Base-by-base conservation (phyloP, 2,888 invertebrate species). In the Byasa hedistus region DNA sequence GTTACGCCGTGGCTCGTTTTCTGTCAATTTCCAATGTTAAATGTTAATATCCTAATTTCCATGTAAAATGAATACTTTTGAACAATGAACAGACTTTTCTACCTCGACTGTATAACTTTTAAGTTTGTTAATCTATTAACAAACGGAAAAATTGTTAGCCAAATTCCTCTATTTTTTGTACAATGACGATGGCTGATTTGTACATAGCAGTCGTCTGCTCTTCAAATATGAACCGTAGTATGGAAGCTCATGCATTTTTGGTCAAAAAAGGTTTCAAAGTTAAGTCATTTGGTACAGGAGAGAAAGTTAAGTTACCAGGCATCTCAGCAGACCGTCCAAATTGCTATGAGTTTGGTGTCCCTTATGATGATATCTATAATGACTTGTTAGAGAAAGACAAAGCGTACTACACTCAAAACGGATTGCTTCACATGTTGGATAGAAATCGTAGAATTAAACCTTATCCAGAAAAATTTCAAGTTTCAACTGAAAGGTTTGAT, bases 181-280 rank as follows among this genome's bases (percentile, higher is more conserved):
- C 58, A 56, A 56, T 60, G 57, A 74, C 61, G 32, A 86, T 87
- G 86, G 81, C 79, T 67, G 88, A 94, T 77, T 76, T 97, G 76
- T 95, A 94, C 79, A 94, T 99, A 77, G 99, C 99, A 27, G 98
- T 99, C 65, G 97, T 98, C 74, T 99, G 99, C 91, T 99, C 99
- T 12, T 99, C 98, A 80, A 99, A 99, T 86, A 99, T 99, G 98
- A 99, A 99, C 84, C 94, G 99, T 68, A 99, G 98, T 79, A 99
- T 99, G 99, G 99, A 99, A 92, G 99, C 99, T 21, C 99, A 99
- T 91, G 97, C 97, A 68, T 98, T 98, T 87, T 91, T 99, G 60
- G 96, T 98, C 65, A 99, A 99, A 92, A 98, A 98, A 80, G 99
- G 99, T 19, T 99, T 97, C 83, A 95, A 95, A 81, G 99, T 99